Evolutionary conservation across 2,888 invertebrate species (phyloP), one percentile per base, ranked within the genome.

Genomic region (Drosophila aldrichi): DNA sequence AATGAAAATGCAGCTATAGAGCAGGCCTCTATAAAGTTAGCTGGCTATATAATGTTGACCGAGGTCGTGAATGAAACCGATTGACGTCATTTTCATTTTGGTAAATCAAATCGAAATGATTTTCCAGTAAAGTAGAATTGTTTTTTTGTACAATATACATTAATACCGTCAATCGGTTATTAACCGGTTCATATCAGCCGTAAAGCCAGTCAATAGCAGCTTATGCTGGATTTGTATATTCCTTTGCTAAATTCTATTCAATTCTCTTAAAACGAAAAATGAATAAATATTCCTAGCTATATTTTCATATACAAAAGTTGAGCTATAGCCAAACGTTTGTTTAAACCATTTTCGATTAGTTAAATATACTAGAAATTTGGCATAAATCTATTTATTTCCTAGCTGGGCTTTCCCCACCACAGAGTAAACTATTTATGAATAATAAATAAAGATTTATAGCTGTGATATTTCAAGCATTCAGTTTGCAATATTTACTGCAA

Each of bases 71-170:
- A 20, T 40, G 29, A 56, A 56, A 56, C 0, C 41, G 14, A 49
- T 68, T 77, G 69, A 73, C 78, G 64, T 76, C 58, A 66, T 36
- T n/a, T n/a, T n/a, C n/a, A n/a, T n/a, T 22, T 18, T 12, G 18
- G 14, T 16, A 32, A 44, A 25, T 25, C 18, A n/a, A 29, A 12
- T 18, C 14, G 25, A 70, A 44, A 25, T 20, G 10, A 36, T 49
- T 49, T 54, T 36, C 34, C 63, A 6, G 9, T 51, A 9, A 38
- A 25, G 36, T 4, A 25, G 12, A 14, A 34, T 51, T n/a, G 10
- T 10, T 7, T 6, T n/a, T 10, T 20, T 22, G 1, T 51, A 1
- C 4, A 18, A 2, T 22, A 52, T 25, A 2, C n/a, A 52, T 25
- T 40, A 25, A 40, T 54, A 40, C 25, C 6, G 1, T 25, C 25